Conservation (phyloP, 2,888 invertebrate genomes). For the Bellardia pandia region DNA sequence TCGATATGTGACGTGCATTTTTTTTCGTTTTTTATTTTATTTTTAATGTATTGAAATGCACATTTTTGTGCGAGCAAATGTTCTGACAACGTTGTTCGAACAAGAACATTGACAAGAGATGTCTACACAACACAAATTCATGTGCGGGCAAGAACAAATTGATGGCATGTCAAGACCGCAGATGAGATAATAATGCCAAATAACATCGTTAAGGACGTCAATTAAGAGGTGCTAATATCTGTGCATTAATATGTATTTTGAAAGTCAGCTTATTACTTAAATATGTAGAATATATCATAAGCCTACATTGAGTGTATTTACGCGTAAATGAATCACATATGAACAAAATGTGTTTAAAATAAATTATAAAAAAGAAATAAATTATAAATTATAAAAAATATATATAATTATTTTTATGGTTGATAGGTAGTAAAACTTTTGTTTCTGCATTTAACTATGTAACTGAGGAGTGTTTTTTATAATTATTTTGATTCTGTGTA, state of each 20-base stretch:
- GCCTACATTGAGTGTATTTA: slow-evolving; percentile 31
- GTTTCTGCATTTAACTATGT: neutral
- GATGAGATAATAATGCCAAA: no score
- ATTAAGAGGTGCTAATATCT: no score
- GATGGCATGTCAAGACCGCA: no score
- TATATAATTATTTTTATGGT: neutral
- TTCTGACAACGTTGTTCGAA: no score
- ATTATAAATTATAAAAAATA: neutral
- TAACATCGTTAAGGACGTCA: no score
- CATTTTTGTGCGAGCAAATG: no score
- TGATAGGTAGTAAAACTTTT: neutral
- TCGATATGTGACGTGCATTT: no score
- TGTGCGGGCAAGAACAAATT: no score
- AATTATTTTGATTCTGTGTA: neutral
- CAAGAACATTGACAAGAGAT: no score
- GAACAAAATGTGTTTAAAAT: slow-evolving; percentile 18
- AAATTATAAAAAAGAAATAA: neutral
- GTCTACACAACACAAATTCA: no score
- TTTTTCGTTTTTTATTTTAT: no score
- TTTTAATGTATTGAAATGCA: no score
- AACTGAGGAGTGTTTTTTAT: neutral
- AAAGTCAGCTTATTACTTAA: neutral
- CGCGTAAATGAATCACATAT: slow-evolving; percentile 9
- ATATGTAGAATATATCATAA: slow-evolving; percentile 10
- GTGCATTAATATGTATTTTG: neutral